Conservation (phyloP, 2,797 vertebrate genomes). For the Decapterus maruadsi region DNA sequence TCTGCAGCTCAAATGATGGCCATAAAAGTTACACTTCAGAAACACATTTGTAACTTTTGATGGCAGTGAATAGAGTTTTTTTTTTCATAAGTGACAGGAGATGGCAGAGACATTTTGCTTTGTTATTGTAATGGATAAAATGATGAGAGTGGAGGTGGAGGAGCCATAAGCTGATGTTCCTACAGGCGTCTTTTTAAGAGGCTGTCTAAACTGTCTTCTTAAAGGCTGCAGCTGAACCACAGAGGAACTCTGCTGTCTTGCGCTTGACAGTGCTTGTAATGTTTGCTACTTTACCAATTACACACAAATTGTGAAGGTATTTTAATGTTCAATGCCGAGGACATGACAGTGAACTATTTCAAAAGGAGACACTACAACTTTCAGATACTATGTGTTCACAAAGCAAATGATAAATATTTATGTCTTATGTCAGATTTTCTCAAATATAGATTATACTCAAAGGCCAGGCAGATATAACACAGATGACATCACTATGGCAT, state of each 20-base stretch:
- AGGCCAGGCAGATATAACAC: background rate
- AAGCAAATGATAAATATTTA: background rate
- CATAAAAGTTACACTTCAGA: conserved; percentile 44
- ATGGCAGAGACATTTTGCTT: conserved; percentile 59
- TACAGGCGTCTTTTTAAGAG: conserved; percentile 64
- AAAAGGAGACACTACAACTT: background rate
- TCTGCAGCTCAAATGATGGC: conserved; percentile 26
- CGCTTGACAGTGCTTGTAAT: conserved; percentile 47
- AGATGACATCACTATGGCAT: background rate
- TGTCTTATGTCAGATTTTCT: background rate
- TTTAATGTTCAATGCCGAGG: conserved; percentile 24
- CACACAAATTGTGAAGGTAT: conserved; percentile 28
- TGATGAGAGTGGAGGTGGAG: conserved; percentile 68
- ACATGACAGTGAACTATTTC: conserved; percentile 9
- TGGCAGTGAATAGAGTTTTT: conserved; percentile 28
- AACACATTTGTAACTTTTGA: conserved; percentile 51
- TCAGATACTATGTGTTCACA: background rate
- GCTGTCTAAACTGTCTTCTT: conserved; percentile 65
- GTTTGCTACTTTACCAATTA: conserved; percentile 60
- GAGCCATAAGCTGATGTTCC: conserved; percentile 67
- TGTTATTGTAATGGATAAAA: conserved; percentile 63
- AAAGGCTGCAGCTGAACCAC: conserved; percentile 50
- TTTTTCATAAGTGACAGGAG: conserved; percentile 20
- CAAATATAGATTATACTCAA: too few species aligned
- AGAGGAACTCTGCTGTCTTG: conserved; percentile 57